Percentiles rank a stretch among this genome's conserved stretches.
Conservation (phyloP, 2,113 vertebrate species). For the Psittacara wagleri region DNA sequence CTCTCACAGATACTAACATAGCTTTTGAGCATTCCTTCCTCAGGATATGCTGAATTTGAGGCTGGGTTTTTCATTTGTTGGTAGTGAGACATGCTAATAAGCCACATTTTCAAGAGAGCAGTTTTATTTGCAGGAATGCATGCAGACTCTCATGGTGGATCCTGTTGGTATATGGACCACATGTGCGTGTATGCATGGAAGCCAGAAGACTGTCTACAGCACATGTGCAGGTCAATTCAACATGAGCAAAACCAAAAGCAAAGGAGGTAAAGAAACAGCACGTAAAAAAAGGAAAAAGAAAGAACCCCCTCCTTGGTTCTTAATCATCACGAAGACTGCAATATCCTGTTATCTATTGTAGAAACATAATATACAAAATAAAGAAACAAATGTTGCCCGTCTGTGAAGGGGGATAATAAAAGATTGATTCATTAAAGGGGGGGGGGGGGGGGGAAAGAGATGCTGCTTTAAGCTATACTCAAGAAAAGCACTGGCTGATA, state of each 20-base stretch:
- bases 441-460: too few species aligned
- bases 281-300: background rate
- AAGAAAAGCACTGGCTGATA: background rate
- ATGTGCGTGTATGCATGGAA: background rate
- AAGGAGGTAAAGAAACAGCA: constrained; percentile 30
- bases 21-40: background rate
- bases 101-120: background rate
- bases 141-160: background rate
- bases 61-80: background rate
- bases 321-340: constrained; percentile 52
- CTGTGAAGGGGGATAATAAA: background rate
- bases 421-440: background rate
- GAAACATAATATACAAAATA: constrained; percentile 30
- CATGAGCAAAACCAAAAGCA: constrained; percentile 41
- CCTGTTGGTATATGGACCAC: background rate
- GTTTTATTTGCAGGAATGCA: background rate
- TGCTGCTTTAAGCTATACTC: background rate
- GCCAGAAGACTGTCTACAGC: constrained; percentile 23
- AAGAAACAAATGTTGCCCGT: constrained; percentile 52
- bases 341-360: constrained; percentile 61
- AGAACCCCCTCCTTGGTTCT: background rate
- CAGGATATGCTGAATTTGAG: background rate
- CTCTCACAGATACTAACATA: background rate
- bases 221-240: constrained; percentile 34
- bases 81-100: background rate